Conservation (phyloP, 2,113 vertebrate species). For the Dendropsophus ebraccatus region DNA sequence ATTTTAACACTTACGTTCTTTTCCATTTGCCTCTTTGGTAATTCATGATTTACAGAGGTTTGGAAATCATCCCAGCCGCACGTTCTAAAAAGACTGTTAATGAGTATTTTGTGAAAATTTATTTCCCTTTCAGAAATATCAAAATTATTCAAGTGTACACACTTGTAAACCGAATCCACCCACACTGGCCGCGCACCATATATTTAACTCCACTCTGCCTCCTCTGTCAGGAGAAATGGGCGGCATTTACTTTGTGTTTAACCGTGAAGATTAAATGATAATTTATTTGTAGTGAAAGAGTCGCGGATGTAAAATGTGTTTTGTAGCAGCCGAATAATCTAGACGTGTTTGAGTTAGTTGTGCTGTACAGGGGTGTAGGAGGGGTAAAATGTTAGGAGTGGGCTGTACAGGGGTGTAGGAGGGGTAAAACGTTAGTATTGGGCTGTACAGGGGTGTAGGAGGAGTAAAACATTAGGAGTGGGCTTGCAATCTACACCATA, state of each 20-base stretch:
- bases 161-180: slow-evolving; percentile 34
- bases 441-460: too few relatives aligned
- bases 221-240: not conserved
- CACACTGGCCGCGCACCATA: not conserved
- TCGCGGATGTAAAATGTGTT: not conserved
- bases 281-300: not conserved
- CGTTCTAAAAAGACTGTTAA: slow-evolving; percentile 9
- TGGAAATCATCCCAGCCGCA: slow-evolving; percentile 14
- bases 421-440: not conserved
- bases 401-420: too few relatives aligned
- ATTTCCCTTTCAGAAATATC: slow-evolving; percentile 38
- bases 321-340: not conserved
- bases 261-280: slow-evolving; percentile 1
- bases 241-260: slow-evolving; percentile 1
- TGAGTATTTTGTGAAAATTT: slow-evolving; percentile 19
- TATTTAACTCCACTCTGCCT: slow-evolving; percentile 8
- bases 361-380: not conserved
- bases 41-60: slow-evolving; percentile 39
- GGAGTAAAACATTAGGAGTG: too few relatives aligned
- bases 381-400: not conserved
- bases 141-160: slow-evolving; percentile 20
- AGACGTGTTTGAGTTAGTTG: not conserved
- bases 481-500: too few relatives aligned
- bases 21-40: not conserved
- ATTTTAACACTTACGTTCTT: slow-evolving; percentile 6